phyloP scores from a whole-genome alignment of 2,797 vertebrate genomes.

The Halcyon badia region DNA sequence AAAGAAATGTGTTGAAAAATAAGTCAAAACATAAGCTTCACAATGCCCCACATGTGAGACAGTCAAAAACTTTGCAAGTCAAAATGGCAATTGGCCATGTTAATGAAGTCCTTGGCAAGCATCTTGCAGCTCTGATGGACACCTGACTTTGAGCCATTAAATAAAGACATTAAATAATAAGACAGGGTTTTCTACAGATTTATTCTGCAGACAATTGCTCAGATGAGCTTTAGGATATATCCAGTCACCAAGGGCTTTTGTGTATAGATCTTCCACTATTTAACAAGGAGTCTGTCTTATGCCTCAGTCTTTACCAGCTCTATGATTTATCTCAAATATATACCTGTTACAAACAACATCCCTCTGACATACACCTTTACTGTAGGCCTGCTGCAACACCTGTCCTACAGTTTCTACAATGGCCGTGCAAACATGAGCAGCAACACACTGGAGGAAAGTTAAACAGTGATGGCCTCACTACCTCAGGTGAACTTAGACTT shows the following conservation, averaged over 20 bases:
- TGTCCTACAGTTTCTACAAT: neutral
- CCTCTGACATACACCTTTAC: neutral
- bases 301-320: neutral
- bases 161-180: neutral
- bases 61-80: neutral
- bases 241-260: neutral
- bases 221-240: neutral
- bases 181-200: neutral
- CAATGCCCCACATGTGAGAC: neutral
- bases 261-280: neutral
- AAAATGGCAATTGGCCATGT: neutral
- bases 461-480: neutral
- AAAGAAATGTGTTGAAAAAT: neutral
- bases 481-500: neutral
- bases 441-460: neutral
- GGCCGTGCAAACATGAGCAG: neutral
- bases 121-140: neutral
- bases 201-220: neutral
- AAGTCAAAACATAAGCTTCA: neutral
- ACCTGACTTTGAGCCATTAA: neutral
- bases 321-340: neutral
- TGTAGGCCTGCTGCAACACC: neutral
- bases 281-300: neutral
- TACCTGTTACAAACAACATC: neutral
- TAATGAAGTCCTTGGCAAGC: neutral